A percentile compares a stretch with the other conserved stretches of the same genome.
Conservation (phyloP, 1,140 invertebrate genomes). For the Orius laevigatus region DNA sequence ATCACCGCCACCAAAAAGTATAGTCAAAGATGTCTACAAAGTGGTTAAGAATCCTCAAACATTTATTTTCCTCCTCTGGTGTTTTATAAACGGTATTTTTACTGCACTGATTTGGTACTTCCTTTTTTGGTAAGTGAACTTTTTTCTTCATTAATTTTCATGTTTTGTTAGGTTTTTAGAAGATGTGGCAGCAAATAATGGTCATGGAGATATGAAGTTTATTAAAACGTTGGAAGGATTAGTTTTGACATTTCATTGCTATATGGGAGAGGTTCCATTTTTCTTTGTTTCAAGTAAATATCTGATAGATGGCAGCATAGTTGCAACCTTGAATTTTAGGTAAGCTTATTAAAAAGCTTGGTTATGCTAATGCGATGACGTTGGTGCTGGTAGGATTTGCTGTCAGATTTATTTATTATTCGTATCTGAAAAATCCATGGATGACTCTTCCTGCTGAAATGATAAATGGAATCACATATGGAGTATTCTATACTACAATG, state of each 20-base stretch:
- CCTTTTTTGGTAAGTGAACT: slow-evolving; percentile 43
- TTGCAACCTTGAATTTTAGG: too few species aligned
- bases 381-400: slow-evolving; percentile 29
- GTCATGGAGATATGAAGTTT: slow-evolving; percentile 33
- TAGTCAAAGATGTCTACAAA: too few species aligned
- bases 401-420: slow-evolving; percentile 32
- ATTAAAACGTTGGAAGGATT: slow-evolving; percentile 70
- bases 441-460: slow-evolving; percentile 32
- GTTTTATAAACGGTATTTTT: slow-evolving; percentile 63
- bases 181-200: slow-evolving; percentile 36
- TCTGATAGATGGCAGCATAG: too few species aligned
- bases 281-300: slow-evolving; percentile 61
- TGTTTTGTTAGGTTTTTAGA: slow-evolving; percentile 58
- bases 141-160: too few species aligned
- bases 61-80: slow-evolving; percentile 53
- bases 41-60: too few species aligned
- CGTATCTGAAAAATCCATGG: slow-evolving; percentile 31
- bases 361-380: slow-evolving; percentile 30
- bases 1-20: too few species aligned
- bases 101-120: slow-evolving; percentile 78
- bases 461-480: slow-evolving; percentile 35
- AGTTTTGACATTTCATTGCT: slow-evolving; percentile 60
- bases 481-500: slow-evolving; percentile 35
- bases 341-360: slow-evolving; percentile 25
- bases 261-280: slow-evolving; percentile 73